Percentiles rank a stretch among this genome's conserved stretches.
Evolutionary conservation across 2,797 vertebrate species (phyloP).

Genomic region (Anisognathus igniventris): DNA sequence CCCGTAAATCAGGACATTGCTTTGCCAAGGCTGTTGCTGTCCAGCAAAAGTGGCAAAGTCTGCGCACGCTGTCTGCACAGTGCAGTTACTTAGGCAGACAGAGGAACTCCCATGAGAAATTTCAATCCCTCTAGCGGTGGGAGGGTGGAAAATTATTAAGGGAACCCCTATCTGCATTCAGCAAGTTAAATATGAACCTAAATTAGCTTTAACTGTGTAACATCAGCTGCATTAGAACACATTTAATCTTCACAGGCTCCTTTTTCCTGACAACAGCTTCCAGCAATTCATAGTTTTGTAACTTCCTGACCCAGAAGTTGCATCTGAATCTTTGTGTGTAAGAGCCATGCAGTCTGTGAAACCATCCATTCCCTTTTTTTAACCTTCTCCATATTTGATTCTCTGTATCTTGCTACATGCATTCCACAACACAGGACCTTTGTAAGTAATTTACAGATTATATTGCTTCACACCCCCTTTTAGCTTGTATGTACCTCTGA

Average conservation of each 20-base stretch:
- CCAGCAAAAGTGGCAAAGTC: not conserved
- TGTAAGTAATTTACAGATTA: accelerated
- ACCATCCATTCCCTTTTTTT: not conserved
- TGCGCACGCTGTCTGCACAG: accelerated
- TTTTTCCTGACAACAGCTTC: not conserved
- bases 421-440: not conserved
- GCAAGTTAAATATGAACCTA: not conserved
- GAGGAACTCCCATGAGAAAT: not conserved
- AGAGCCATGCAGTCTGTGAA: not conserved
- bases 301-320: not conserved
- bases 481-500: not conserved
- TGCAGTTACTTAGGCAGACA: not conserved
- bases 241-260: not conserved
- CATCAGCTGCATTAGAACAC: not conserved
- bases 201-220: not conserved
- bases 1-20: accelerated
- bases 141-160: not conserved
- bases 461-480: not conserved
- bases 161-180: not conserved
- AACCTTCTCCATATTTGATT: not conserved
- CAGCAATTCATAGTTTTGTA: not conserved
- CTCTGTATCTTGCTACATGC: not conserved
- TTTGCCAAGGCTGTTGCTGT: not conserved
- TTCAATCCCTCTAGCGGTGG: not conserved
- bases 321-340: accelerated